These are phyloP conservation scores for Mustela erminea DNA, from an alignment of 2,797 vertebrate genomes.

Conservation along the genomic window DNA sequence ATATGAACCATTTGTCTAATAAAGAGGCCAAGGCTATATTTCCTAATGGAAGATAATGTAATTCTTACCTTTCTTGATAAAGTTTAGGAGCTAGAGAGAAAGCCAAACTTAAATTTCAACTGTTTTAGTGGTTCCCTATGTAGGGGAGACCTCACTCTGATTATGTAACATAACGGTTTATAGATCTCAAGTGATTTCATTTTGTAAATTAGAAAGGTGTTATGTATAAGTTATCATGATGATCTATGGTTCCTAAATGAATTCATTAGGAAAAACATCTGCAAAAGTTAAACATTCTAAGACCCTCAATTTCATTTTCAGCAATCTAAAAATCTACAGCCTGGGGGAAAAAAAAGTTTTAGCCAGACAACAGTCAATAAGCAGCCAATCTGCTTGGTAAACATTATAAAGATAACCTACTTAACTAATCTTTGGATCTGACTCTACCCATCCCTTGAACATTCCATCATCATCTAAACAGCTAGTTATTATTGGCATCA, in stretches of 20 bases:
- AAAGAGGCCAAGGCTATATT: not conserved
- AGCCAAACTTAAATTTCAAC: conserved; percentile 30
- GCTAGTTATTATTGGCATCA: not conserved
- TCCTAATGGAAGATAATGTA: conserved; percentile 9
- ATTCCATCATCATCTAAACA: not conserved
- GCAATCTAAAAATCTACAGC: conserved; percentile 42
- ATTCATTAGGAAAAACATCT: conserved; percentile 43
- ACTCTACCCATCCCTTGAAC: not conserved
- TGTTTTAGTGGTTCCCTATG: not conserved
- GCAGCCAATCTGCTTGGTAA: not conserved
- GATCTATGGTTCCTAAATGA: conserved; percentile 3
- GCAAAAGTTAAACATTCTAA: conserved; percentile 51
- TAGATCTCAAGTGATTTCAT: conserved; percentile 47
- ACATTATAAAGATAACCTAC: conserved; percentile 18
- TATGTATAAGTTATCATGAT: conserved; percentile 43
- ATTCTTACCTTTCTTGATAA: conserved; percentile 27
- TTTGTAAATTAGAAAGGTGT: conserved; percentile 64
- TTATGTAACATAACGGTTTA: conserved; percentile 11
- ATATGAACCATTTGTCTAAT: not conserved
- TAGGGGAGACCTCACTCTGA: conserved; percentile 14
- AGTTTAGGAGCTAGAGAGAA: not conserved
- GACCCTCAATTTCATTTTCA: conserved; percentile 52
- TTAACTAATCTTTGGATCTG: not conserved
- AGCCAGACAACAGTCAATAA: not conserved
- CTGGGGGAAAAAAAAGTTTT: not conserved